Percentiles rank a stretch among this genome's conserved stretches.
Conservation (phyloP, 92 coral and sea anemone species). For the Desmophyllum pertusum region DNA sequence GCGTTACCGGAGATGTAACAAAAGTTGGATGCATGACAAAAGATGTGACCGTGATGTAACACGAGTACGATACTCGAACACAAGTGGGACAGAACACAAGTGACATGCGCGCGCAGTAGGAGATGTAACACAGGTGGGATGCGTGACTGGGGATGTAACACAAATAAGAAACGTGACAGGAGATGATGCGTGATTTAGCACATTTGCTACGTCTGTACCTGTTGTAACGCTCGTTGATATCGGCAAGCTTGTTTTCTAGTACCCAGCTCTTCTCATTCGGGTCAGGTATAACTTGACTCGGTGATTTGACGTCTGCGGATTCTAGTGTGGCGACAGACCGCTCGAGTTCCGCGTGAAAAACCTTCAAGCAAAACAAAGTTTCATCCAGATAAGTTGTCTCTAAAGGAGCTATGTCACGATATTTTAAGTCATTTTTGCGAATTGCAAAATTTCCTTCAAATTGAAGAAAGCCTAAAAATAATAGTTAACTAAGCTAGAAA, state of each 20-base stretch:
- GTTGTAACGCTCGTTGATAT: slow-evolving; percentile 97
- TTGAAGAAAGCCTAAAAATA: no score
- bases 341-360: slow-evolving; percentile 96
- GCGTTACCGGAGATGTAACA: neutral
- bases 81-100: neutral
- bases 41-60: neutral
- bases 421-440: no score
- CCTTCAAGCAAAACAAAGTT: slow-evolving; percentile 43
- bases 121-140: neutral
- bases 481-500: no score
- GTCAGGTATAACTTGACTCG: slow-evolving; percentile 69
- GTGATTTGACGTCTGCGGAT: slow-evolving; percentile 63
- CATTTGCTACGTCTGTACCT: slow-evolving; percentile 34
- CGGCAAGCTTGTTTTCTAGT: slow-evolving; percentile 97
- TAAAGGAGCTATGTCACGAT: no score
- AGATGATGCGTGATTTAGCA: neutral
- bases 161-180: neutral
- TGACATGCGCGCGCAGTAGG: neutral
- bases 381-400: neutral
- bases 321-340: slow-evolving; percentile 86
- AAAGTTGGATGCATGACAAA: neutral
- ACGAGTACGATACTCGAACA: neutral
- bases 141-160: neutral
- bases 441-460: no score
- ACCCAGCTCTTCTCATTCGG: slow-evolving; percentile 99